Base-by-base conservation (phyloP, 2,113 vertebrate genomes). In the Actinemys pallida region DNA sequence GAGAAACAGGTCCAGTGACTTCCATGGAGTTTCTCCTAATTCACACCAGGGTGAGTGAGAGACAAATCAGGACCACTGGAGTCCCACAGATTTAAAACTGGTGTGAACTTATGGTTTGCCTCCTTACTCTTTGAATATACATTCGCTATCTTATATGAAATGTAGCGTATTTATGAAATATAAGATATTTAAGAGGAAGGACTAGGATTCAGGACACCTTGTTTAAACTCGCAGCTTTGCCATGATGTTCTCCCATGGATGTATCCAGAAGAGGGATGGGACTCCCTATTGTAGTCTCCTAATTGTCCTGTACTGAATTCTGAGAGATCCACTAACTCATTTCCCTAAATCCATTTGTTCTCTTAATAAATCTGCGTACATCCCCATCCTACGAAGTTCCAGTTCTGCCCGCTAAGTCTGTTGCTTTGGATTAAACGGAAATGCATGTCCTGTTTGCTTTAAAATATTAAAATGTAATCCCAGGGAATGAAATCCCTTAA, bases 341-440 rank as follows among this genome's bases (percentile, higher is more conserved):
- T 81, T 81, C 6, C 3, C 12, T 27, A 47, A 62, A 42, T 22
- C 14, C n/a, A 2, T 35, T 79, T 75, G 10, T 20, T 35, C 22
- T 53, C 84, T 31, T 35, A n/a, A 14, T 62, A 52, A 69, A 52
- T 78, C 49, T 13, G 8, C 49, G 2, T 2, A 3, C 62, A 53
- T 87, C 4, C 17, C 52, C 50, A 19, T 3, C 80, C 8, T 10
- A 76, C 83, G 11, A 0, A 1, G 5, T 54, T 39, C 80, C 56
- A 45, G 20, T 29, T 31, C 90, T 16, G 35, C 3, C 22, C 52
- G 13, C 3, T 0, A 0, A 14, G 42, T 10, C 5, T 0, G 22
- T 39, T 11, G 87, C 89, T 94, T 57, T 5, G 59, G 84, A n/a
- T 93, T 79, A 57, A 81, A 90, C 2, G 1, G 45, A 57, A 93